Conservation (phyloP, 2,888 invertebrate genomes). For the Sussaba pulchella region DNA sequence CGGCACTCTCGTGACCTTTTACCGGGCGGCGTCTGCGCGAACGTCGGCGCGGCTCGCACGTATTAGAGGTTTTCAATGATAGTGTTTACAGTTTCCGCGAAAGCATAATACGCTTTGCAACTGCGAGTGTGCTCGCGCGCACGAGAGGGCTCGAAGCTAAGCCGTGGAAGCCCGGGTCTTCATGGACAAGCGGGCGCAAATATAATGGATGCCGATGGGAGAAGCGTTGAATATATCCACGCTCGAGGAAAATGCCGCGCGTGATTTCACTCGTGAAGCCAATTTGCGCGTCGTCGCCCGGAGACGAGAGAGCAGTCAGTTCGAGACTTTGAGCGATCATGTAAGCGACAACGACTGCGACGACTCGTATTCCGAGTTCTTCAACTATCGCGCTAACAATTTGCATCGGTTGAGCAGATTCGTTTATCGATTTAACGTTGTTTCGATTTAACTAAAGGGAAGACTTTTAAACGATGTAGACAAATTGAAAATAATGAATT, state of each 20-base stretch:
- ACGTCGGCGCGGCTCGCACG: slow-evolving; percentile 64
- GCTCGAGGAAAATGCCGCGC: slow-evolving; percentile 69
- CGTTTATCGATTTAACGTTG: not conserved
- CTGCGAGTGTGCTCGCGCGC: slow-evolving; percentile 41
- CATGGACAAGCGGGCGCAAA: slow-evolving; percentile 33
- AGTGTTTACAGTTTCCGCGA: slow-evolving; percentile 71
- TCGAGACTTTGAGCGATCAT: not conserved
- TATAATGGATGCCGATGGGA: slow-evolving; percentile 52
- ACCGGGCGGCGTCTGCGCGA: slow-evolving; percentile 60
- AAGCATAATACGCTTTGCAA: slow-evolving; percentile 63
- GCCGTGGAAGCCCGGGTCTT: slow-evolving; percentile 25
- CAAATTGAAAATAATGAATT: too few relatives aligned
- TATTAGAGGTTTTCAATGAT: slow-evolving; percentile 69
- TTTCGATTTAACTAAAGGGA: not conserved
- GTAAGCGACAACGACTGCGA: slow-evolving; percentile 3
- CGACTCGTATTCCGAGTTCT: not conserved
- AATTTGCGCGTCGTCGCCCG: slow-evolving; percentile 73
- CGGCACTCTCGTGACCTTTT: slow-evolving; percentile 66
- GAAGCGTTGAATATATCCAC: slow-evolving; percentile 21
- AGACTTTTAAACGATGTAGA: not conserved
- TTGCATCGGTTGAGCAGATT: not conserved
- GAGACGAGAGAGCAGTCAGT: slow-evolving; percentile 37
- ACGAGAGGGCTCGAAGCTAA: slow-evolving; percentile 28
- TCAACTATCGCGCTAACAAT: not conserved
- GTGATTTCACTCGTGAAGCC: slow-evolving; percentile 76